phyloP scores from a whole-genome alignment of 2,888 invertebrate species.

The Dynastes hyllus region DNA sequence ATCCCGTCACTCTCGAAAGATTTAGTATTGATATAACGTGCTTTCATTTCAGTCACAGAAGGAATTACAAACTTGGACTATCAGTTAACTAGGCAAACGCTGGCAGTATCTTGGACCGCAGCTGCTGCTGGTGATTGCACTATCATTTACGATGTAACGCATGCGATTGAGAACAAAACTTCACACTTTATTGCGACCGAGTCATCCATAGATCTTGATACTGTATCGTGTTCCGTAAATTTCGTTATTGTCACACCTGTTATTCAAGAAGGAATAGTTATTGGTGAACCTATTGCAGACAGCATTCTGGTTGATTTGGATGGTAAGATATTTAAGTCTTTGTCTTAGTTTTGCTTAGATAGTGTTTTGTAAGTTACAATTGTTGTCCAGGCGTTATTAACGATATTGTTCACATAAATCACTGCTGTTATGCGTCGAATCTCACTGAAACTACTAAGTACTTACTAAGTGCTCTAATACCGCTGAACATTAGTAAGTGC shows the following conservation, averaged over 20 bases:
- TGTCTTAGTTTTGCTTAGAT: too few species aligned
- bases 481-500: too few species aligned
- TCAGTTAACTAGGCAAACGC: background rate
- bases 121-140: conserved; percentile 17
- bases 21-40: too few species aligned
- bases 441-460: too few species aligned
- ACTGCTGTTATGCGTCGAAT: too few species aligned
- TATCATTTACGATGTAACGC: conserved; percentile 1
- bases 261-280: background rate
- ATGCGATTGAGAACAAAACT: background rate
- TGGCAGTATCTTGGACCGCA: background rate
- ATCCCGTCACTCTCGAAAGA: too few species aligned
- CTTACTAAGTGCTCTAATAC: too few species aligned
- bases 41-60: background rate
- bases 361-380: too few species aligned
- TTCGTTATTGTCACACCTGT: background rate
- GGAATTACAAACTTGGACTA: background rate
- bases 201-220: background rate
- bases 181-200: background rate
- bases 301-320: conserved; percentile 12
- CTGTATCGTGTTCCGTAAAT: conserved; percentile 6
- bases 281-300: background rate
- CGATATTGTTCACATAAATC: too few species aligned
- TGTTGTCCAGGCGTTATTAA: too few species aligned
- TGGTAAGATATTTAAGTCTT: background rate